Evolutionary conservation across 2,797 vertebrate genomes (phyloP).

Genomic region (Philypnodon macrostomus): DNA sequence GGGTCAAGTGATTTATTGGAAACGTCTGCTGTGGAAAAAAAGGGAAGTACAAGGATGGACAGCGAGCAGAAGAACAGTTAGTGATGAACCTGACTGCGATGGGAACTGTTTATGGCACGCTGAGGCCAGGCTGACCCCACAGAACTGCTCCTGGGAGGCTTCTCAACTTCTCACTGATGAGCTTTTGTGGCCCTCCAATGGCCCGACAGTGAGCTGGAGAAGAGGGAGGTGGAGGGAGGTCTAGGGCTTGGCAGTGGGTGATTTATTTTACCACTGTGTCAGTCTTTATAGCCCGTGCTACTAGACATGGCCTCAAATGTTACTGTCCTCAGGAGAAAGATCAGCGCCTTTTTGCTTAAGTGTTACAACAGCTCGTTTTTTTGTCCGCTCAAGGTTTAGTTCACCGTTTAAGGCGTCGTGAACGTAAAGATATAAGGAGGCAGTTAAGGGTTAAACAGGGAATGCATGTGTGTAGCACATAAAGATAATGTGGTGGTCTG

Average conservation of each 20-base stretch:
- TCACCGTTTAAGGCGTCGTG: constrained; percentile 20
- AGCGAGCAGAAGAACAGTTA: constrained; percentile 64
- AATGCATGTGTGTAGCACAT: constrained; percentile 14
- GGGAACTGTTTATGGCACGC: constrained; percentile 65
- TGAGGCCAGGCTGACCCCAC: constrained; percentile 62
- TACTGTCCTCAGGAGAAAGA: constrained; percentile 75
- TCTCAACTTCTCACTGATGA: constrained; percentile 69
- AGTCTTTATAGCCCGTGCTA: constrained; percentile 70
- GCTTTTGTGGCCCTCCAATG: constrained; percentile 66
- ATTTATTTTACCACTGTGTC: constrained; percentile 75
- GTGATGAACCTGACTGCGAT: constrained; percentile 65
- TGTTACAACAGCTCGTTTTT: constrained; percentile 52
- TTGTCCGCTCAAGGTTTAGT: constrained; percentile 23
- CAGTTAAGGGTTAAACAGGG: constrained; percentile 23
- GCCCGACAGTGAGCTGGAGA: constrained; percentile 45
- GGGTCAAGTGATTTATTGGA: constrained; percentile 79
- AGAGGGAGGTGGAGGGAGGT: constrained; percentile 5
- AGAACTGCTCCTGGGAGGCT: constrained; percentile 73
- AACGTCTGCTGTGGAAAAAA: constrained; percentile 65
- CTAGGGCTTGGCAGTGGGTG: constrained; percentile 42
- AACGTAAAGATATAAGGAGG: constrained; percentile 1
- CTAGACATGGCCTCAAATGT: constrained; percentile 67
- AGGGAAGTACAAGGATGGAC: constrained; percentile 66
- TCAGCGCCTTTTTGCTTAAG: constrained; percentile 65
- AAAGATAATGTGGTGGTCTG: not conserved